Conservation (phyloP, 2,888 invertebrate genomes). For the Drosophila meridionalis region DNA sequence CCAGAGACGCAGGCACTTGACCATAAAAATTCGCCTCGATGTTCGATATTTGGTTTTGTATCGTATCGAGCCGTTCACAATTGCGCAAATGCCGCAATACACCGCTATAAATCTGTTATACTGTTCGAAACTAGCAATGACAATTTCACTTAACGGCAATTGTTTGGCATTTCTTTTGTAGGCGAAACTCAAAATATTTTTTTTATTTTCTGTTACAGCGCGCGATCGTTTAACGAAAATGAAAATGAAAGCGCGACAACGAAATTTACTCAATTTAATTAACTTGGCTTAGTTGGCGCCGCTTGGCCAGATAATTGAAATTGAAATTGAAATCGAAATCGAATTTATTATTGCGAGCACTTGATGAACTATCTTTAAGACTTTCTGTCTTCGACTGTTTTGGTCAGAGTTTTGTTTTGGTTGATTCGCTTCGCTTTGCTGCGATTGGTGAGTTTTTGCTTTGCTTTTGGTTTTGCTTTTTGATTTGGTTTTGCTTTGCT, state of each 20-base stretch:
- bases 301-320: conserved; percentile 36
- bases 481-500: conserved; percentile 29
- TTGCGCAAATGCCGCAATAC: conserved; percentile 36
- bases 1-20: conserved; percentile 40
- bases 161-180: conserved; percentile 33
- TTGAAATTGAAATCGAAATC: conserved; percentile 26
- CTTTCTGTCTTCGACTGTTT: conserved; percentile 24
- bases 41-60: conserved; percentile 11
- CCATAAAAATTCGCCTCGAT: conserved; percentile 45
- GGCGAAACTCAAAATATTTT: background rate
- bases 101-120: conserved; percentile 21
- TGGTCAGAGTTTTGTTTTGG: background rate
- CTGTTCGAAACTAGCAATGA: conserved; percentile 17
- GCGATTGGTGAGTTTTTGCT: conserved; percentile 26
- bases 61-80: conserved; percentile 15
- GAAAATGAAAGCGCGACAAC: conserved; percentile 52
- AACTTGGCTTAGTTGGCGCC: conserved; percentile 23
- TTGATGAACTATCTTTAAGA: conserved; percentile 25
- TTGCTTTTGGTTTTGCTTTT: conserved; percentile 37
- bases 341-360: conserved; percentile 30
- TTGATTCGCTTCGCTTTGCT: conserved; percentile 26
- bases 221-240: conserved; percentile 24
- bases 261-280: conserved; percentile 50
- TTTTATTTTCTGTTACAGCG: background rate
- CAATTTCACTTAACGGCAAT: conserved; percentile 52